These are phyloP conservation scores for Hetaerina titia DNA, from an alignment of 2,888 invertebrate species.

Conservation along the genomic window DNA sequence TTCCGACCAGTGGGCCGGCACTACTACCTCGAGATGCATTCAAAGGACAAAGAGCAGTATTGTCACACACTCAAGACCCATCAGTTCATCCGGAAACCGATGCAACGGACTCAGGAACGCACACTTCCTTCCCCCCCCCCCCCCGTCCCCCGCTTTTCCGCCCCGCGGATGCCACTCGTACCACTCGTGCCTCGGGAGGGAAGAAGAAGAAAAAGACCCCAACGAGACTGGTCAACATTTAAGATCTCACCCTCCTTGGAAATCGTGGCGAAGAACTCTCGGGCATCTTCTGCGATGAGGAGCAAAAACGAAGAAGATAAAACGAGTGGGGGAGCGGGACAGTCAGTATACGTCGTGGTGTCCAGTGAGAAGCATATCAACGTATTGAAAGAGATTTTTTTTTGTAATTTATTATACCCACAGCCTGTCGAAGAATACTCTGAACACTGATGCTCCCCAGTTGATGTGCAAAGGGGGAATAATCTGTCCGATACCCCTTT, in stretches of 20 bases:
- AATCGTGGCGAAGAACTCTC: neutral
- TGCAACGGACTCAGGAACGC: slow-evolving; percentile 21
- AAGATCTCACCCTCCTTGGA: neutral
- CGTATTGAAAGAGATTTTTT: neutral
- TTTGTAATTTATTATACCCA: slow-evolving; percentile 51
- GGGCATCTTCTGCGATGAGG: neutral
- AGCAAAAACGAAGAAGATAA: neutral
- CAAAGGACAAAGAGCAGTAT: slow-evolving; percentile 58
- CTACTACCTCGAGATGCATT: slow-evolving; percentile 23
- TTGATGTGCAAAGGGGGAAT: neutral
- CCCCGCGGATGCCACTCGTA: neutral
- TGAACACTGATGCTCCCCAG: neutral
- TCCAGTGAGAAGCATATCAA: slow-evolving; percentile 51
- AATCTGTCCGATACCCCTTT: neutral
- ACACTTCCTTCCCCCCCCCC: too few relatives aligned
- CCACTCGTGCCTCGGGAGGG: neutral
- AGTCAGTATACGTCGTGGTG: slow-evolving; percentile 45
- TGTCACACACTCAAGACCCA: slow-evolving; percentile 20
- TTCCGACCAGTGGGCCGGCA: slow-evolving; percentile 22
- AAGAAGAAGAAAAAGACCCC: neutral
- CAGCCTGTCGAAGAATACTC: neutral
- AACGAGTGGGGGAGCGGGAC: neutral
- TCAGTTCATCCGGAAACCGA: slow-evolving; percentile 24
- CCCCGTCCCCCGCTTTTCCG: neutral
- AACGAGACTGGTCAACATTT: neutral